Evolutionary conservation across 2,113 vertebrate species (phyloP), one percentile per base, ranked within the genome.

Genomic region (Atherinomorus stipes): DNA sequence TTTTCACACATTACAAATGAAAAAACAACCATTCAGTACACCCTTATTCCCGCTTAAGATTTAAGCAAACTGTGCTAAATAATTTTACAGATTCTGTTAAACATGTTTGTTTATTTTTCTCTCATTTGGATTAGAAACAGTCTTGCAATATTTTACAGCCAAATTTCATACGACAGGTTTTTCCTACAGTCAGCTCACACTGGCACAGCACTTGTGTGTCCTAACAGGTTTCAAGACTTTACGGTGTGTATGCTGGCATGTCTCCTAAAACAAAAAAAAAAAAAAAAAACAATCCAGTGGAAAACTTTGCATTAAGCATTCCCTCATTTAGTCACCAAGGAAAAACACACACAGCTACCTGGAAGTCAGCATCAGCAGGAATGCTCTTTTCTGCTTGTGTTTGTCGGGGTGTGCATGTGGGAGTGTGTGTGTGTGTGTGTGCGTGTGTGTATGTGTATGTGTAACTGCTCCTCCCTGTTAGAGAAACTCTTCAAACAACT

Each of bases 401-500:
- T 59, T 79, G 52, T 72, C 63, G n/a, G n/a, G n/a, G n/a, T n/a
- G n/a, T n/a, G n/a, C n/a, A n/a, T n/a, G n/a, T n/a, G 28, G 3
- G 3, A 4, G 3, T 31, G 28, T 31, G 28, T 31, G 7, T 31
- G 28, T 31, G 28, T 7, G 28, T 31, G 28, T 31, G 28, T 31
- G 28, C 7, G 28, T 31, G 8, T 7, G 31, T 34, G 31, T 34
- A 8, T 34, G 34, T 67, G 25, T 63, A 12, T 52, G 40, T 67
- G 70, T 45, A 25, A 25, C 22, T 6, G 58, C 83, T 80, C 78
- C 88, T 83, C 81, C 88, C 88, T 74, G 49, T 73, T 45, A 6
- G 70, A 75, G 54, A 72, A 51, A 90, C 68, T 89, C 76, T 74
- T 34, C 31, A 75, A 78, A 45, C 38, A 66, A 56, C 65, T 51